Evolutionary conservation across 2,888 invertebrate species (phyloP).

Genomic region (Leptura quadrifasciata): DNA sequence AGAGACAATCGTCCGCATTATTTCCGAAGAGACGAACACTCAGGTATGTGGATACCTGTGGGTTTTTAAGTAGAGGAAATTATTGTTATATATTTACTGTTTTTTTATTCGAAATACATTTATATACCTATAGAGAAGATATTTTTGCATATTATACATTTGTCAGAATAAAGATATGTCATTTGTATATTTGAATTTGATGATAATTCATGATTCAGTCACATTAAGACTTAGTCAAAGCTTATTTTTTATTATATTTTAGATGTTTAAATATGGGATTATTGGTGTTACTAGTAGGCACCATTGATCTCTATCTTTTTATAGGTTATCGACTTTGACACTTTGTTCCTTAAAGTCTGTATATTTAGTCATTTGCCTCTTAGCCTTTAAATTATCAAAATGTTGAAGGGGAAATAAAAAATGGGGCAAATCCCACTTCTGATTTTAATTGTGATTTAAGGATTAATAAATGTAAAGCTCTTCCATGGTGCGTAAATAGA

Average conservation of each 20-base stretch:
- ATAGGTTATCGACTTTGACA: background rate
- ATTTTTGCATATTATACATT: slow-evolving; percentile 40
- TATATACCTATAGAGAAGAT: slow-evolving; percentile 33
- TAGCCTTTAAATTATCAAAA: background rate
- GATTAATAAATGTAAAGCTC: background rate
- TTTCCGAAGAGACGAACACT: slow-evolving; percentile 90
- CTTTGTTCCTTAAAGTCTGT: background rate
- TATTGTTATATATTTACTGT: slow-evolving; percentile 45
- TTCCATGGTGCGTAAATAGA: background rate
- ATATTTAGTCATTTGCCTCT: background rate
- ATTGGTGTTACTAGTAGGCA: background rate
- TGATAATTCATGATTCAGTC: too few relatives aligned
- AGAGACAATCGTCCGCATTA: slow-evolving; percentile 93
- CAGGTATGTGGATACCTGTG: slow-evolving; percentile 82
- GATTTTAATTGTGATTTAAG: slow-evolving; percentile 8
- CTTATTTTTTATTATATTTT: too few relatives aligned
- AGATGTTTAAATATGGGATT: too few relatives aligned
- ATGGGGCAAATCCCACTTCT: slow-evolving; percentile 9
- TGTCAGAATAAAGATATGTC: background rate
- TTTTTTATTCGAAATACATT: slow-evolving; percentile 42
- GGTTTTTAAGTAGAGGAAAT: slow-evolving; percentile 37
- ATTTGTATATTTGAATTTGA: background rate
- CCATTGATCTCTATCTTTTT: background rate
- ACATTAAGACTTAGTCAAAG: too few relatives aligned
- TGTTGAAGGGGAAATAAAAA: background rate